Evolutionary conservation across 1,140 invertebrate species (phyloP), one percentile per base, ranked within the genome.

Genomic region (Drosophila subobscura): DNA sequence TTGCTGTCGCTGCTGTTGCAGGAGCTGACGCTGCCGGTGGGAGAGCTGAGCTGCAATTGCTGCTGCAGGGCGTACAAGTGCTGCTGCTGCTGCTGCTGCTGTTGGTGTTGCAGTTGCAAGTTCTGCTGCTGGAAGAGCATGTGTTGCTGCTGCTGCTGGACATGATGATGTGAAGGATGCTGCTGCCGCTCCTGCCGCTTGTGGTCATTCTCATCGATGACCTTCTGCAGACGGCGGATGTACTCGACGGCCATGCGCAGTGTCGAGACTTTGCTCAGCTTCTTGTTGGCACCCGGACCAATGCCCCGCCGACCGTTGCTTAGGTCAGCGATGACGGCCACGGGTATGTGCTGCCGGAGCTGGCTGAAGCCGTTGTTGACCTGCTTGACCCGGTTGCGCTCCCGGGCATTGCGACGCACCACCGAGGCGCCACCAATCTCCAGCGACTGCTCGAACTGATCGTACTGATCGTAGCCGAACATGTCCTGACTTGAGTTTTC

Each of bases 241-340:
- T 99, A 99, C 90, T 98, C 97, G 0, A 99, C 97, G 2, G 98
- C 98, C 89, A 98, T 94, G 63, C 96, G 93, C 20, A 99, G 92
- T 0, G 98, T 99, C 89, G 99, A 98, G 22, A 99, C 98, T 94
- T 99, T 99, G 90, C 96, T 97, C 14, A 99, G 93, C 90, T 99
- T 98, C 89, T 98, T 97, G 64, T 93, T 94, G 25, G 95, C 94
- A 14, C 95, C 94, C 12, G 89, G 89, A 0, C 89, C 89, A 29
- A 91, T 91, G 63, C 89, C 89, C 51, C 95, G 93, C 0, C 95
- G 93, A 2, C 94, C 94, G 41, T 94, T 93, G 22, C 93, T 93
- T 49, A 96, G 93, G 64, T 94, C 96, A 79, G 94, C 95, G 2
- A 94, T 94, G 1, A 96, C 95, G 53, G 94, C 94, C 40, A 94